Evolutionary conservation across 2,797 vertebrate species (phyloP).

Genomic region (Ctenosaura bakeri): DNA sequence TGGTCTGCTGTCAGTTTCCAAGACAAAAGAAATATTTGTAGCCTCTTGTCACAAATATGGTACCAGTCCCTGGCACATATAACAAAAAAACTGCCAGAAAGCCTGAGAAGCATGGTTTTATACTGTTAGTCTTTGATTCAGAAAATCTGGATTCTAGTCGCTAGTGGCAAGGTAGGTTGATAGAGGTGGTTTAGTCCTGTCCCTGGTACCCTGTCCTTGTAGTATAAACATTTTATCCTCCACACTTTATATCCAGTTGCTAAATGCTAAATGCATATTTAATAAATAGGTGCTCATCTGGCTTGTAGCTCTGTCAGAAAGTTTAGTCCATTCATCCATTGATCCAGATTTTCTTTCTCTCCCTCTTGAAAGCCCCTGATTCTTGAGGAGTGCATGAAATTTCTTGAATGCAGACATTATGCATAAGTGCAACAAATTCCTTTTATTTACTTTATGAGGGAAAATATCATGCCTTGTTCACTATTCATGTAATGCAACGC

Average conservation of each 20-base stretch:
- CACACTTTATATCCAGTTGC: not conserved
- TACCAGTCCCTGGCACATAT: no score
- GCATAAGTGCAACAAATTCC: not conserved
- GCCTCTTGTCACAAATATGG: no score
- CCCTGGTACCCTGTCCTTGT: not conserved
- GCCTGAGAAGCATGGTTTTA: not conserved
- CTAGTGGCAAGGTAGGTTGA: not conserved
- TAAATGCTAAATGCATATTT: not conserved
- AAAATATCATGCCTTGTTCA: not conserved
- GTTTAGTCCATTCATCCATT: not conserved
- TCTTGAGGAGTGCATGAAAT: not conserved
- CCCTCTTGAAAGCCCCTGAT: not conserved
- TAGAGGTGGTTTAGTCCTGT: no score
- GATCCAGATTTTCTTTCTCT: not conserved
- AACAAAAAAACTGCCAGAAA: no score
- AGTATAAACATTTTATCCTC: not conserved
- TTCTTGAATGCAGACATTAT: not conserved
- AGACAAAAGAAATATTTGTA: no score
- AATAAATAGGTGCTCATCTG: no score
- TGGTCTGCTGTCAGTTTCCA: no score
- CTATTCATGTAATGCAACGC: constrained; percentile 6
- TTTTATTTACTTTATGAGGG: not conserved
- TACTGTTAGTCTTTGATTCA: not conserved
- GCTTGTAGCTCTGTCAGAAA: not conserved
- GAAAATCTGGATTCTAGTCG: not conserved